Base-by-base conservation (phyloP, 2,113 vertebrate species). In the Suncus etruscus region DNA sequence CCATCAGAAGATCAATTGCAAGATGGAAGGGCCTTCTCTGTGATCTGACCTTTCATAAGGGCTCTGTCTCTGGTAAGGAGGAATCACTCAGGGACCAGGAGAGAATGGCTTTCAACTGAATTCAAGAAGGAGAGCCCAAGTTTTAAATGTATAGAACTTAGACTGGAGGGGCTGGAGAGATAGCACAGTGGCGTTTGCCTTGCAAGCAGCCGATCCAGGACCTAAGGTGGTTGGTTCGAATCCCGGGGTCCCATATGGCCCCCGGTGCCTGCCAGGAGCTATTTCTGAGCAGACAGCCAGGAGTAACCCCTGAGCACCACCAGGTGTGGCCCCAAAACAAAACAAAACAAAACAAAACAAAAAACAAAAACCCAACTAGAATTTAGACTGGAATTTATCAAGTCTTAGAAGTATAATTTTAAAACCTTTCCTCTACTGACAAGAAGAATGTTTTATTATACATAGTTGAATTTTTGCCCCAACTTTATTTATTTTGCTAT, bases 1-100 rank as follows among this genome's bases (percentile, higher is more conserved):
- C 61, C 61, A 1, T 72, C 58, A 58, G 76, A 95, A 92, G 68
- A 94, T 85, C 91, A 89, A 73, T 87, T 83, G 0, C 68, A 50
- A 92, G 81, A 89, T 51, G 81, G 78, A 54, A 61, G 78, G 29
- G 14, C 24, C 91, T 85, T 80, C 54, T 24, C 27, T 68, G 6
- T 61, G 69, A 11, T 20, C 66, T 73, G 73, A 78, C 15, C 68
- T 74, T 92, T 73, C 85, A 61, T 45, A 83, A 91, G 22, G 29
- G 39, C 66, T 31, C 32, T 1, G 32, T 68, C 66, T 83, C 4
- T 78, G 58, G 25, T 58, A 86, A 89, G 54, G 45, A 82, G 58
- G 69, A 80, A 29, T 65, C 54, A 48, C n/a, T 50, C 31, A 47
- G 14, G 20, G 12, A 16, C 4, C 29, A 78, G 48, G 29, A 11